Base-by-base conservation (phyloP, 2,888 invertebrate species). In the Epistrophe eligans region DNA sequence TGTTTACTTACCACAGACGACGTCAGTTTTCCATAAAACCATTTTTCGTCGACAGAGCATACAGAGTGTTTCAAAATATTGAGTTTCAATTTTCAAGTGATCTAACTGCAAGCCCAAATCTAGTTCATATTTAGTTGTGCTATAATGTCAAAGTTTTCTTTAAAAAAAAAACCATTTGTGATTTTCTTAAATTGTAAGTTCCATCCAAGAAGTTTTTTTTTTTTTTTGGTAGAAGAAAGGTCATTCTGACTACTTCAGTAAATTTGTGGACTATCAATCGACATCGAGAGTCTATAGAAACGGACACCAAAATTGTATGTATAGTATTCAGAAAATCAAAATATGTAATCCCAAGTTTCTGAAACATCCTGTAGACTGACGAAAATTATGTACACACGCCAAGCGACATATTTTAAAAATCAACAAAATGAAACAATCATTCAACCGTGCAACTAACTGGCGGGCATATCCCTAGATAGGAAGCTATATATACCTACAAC, bases 361-460 rank as follows among this genome's bases (percentile, higher is more conserved):
- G 35, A 9, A 32, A 57, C 57, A 57, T 57, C 57, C 32, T 57
- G n/a, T 35, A 57, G n/a, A 35, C 28, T 17, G 17, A 15, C 13
- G 4, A 28, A 15, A 38, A 35, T 35, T 32, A 9, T n/a, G 38
- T 40, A 17, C 66, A 28, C 55, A 66, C 64, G 38, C 40, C 64
- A 72, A 72, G 43, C 48, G 64, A 66, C 58, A 77, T 77, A 60
- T 62, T 72, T 77, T 48, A 77, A 77, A 77, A 77, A 50, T 66
- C 77, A 82, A 82, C 77, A 82, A 48, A 67, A 82, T 35, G 66
- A 58, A 67, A 43, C 57, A 82, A 58, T 67, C 82, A 77, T 72
- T 82, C 57, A 66, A 82, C 58, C 82, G 48, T 58, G 72, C 77
- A 58, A 72, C 62, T 57, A 40, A 73, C 32, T 58, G 79, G 58